Evolutionary conservation across 2,888 invertebrate species (phyloP).

Genomic region (Ecliptopera silaceata): DNA sequence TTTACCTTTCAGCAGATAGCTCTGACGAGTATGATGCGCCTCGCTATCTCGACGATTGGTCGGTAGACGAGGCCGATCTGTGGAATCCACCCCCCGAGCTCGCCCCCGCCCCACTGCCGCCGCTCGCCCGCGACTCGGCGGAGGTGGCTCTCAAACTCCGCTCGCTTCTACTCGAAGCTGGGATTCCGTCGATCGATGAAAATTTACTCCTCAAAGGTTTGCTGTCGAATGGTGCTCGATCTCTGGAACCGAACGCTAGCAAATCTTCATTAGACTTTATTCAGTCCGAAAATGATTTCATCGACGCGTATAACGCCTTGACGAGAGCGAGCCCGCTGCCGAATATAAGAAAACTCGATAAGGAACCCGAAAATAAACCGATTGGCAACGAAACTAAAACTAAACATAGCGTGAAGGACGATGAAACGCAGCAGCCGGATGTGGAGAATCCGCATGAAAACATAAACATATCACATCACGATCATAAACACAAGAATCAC

Average conservation of each 20-base stretch:
- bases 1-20: constrained; percentile 81
- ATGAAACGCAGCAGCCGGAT: constrained; percentile 12
- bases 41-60: constrained; percentile 71
- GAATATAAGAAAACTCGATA: constrained; percentile 45
- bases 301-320: constrained; percentile 75
- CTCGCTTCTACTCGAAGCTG: constrained; percentile 60
- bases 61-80: constrained; percentile 47
- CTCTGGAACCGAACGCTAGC: constrained; percentile 1
- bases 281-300: constrained; percentile 76
- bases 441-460: constrained; percentile 10
- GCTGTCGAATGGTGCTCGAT: constrained; percentile 33
- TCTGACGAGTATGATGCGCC: constrained; percentile 74
- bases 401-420: constrained; percentile 15
- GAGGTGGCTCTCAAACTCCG: constrained; percentile 64
- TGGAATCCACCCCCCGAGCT: constrained; percentile 24
- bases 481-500: constrained; percentile 18
- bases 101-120: constrained; percentile 11
- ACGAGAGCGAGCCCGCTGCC: constrained; percentile 71
- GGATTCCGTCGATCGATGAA: constrained; percentile 61
- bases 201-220: constrained; percentile 61
- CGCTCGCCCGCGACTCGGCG: constrained; percentile 41
- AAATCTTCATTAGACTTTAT: constrained; percentile 57
- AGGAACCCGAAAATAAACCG: constrained; percentile 8
- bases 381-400: constrained; percentile 11
- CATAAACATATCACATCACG: constrained; percentile 13